phyloP scores from a whole-genome alignment of 37 sponge, comb jelly and placozoan species.

The Bolinopsis microptera region DNA sequence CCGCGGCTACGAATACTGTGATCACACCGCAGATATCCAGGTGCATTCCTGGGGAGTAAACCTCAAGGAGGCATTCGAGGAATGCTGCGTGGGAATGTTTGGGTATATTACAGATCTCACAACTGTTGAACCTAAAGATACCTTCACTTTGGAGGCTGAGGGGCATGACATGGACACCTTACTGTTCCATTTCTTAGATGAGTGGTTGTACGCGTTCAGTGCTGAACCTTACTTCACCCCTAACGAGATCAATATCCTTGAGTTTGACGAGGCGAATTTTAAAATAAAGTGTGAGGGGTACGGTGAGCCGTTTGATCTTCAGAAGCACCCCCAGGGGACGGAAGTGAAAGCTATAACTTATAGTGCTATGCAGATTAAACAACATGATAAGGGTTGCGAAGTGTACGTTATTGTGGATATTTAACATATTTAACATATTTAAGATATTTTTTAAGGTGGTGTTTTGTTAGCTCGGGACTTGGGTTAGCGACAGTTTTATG shows the following conservation, averaged over 20 bases:
- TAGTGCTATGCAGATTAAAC: slow-evolving; percentile 91
- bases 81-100: slow-evolving; percentile 46
- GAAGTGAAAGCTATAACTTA: slow-evolving; percentile 99
- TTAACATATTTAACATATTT: neutral
- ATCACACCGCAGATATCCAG: slow-evolving; percentile 62
- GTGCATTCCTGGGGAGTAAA: slow-evolving; percentile 19
- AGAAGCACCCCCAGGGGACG: slow-evolving; percentile 96
- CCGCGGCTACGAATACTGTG: slow-evolving; percentile 62
- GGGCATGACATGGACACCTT: slow-evolving; percentile 89
- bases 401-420: slow-evolving; percentile 95
- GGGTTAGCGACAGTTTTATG: no score
- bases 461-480: no score
- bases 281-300: slow-evolving; percentile 83
- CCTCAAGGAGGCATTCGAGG: slow-evolving; percentile 50
- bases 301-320: slow-evolving; percentile 94
- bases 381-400: slow-evolving; percentile 75
- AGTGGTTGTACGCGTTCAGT: slow-evolving; percentile 88
- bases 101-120: slow-evolving; percentile 40
- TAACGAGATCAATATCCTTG: slow-evolving; percentile 82
- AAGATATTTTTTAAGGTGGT: no score
- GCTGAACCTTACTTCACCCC: slow-evolving; percentile 97
- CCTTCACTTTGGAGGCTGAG: slow-evolving; percentile 50
- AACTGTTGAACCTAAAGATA: slow-evolving; percentile 4
- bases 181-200: slow-evolving; percentile 93
- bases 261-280: slow-evolving; percentile 86